phyloP scores from a whole-genome alignment of 35 echinoderm and acorn worm genomes.

The Apostichopus parvimensis region DNA sequence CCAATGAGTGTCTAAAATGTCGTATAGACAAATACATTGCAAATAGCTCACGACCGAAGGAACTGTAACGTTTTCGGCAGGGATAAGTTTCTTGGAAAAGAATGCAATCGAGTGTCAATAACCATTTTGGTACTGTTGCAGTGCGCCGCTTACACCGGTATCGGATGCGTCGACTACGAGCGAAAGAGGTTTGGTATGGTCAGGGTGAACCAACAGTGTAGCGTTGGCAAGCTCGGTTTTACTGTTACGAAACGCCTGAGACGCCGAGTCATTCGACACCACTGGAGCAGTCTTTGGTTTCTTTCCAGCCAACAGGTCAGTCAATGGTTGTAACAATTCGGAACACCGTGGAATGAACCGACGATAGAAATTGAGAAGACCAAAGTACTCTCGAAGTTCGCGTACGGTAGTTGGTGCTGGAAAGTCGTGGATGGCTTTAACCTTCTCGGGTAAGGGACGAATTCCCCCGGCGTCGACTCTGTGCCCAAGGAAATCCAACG shows the following conservation, averaged over 20 bases:
- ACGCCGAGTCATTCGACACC: constrained; percentile 20
- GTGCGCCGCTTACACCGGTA: background rate
- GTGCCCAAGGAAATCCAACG: too few species aligned
- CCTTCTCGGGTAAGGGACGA: too few species aligned
- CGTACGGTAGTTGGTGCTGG: background rate
- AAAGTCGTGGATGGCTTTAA: constrained; percentile 43
- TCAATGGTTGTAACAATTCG: constrained; percentile 53
- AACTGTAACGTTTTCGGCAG: constrained; percentile 59
- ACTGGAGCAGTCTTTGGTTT: background rate
- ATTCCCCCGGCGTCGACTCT: too few species aligned
- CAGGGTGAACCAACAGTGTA: constrained; percentile 24
- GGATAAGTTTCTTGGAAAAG: constrained; percentile 55
- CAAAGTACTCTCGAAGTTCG: constrained; percentile 33
- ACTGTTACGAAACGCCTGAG: too few species aligned
- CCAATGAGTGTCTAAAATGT: constrained; percentile 42
- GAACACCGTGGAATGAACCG: constrained; percentile 64
- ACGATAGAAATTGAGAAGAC: constrained; percentile 71
- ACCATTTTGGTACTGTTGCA: background rate
- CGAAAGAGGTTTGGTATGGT: constrained; percentile 14
- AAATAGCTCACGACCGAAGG: constrained; percentile 66
- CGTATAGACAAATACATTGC: constrained; percentile 44
- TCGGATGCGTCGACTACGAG: background rate
- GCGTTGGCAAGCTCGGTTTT: too few species aligned
- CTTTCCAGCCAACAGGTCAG: constrained; percentile 50
- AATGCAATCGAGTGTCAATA: constrained; percentile 58